These are phyloP conservation scores for Scomber japonicus DNA, from an alignment of 2,113 vertebrate genomes.

Conservation along the genomic window DNA sequence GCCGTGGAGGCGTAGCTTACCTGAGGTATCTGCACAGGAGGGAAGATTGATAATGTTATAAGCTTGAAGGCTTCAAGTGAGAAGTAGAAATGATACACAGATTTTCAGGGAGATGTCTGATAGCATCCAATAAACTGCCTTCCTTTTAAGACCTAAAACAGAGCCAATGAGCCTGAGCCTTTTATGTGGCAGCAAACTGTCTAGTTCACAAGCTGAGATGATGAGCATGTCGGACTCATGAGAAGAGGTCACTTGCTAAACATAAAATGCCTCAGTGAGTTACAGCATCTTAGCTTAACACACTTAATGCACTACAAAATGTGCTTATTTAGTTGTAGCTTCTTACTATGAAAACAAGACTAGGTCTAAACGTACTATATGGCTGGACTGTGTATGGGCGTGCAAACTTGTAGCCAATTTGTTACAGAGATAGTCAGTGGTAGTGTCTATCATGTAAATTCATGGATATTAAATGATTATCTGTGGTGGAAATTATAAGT, in stretches of 20 bases:
- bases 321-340: neutral
- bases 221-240: constrained; percentile 30
- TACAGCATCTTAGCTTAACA: neutral
- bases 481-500: too few species aligned
- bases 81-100: neutral
- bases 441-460: too few species aligned
- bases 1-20: constrained; percentile 99
- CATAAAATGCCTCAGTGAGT: neutral
- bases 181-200: constrained; percentile 7
- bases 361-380: too few species aligned
- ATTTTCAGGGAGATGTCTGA: neutral
- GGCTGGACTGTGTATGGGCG: too few species aligned
- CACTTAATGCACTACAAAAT: neutral
- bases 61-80: neutral
- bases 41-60: constrained; percentile 28
- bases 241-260: constrained; percentile 29
- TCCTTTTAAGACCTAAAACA: constrained; percentile 25
- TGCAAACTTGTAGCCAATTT: too few species aligned
- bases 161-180: constrained; percentile 24
- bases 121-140: constrained; percentile 11
- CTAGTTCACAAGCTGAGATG: constrained; percentile 21
- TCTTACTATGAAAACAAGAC: neutral
- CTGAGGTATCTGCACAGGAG: constrained; percentile 94
- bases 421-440: too few species aligned
- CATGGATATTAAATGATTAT: too few species aligned